Base-by-base conservation (phyloP, 2,888 invertebrate species). In the Pyrocoelia pectoralis region DNA sequence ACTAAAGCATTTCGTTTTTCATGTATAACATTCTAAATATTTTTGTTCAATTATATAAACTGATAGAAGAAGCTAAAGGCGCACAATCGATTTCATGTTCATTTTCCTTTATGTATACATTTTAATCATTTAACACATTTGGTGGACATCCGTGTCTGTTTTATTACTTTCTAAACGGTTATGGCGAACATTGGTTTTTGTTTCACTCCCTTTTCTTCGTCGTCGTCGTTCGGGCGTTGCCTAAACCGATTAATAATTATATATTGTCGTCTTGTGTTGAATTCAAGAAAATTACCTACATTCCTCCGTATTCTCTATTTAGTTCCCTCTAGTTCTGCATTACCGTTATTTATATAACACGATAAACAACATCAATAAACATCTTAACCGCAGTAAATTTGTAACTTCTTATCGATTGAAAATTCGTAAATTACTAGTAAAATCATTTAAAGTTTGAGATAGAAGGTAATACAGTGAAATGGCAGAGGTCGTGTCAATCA, bases 401-500 rank as follows among this genome's bases (percentile, higher is more conserved):
- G 6, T 24, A 5, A 6, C 24, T 3, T 24, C 24, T 24, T 33
- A 2, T 8, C 33, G n/a, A 10, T 33, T 33, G 2, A 6, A 33
- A 24, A 24, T 3, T 24, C 24, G 24, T 6, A 5, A 24, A 33
- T 33, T 33, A 33, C 2, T 43, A 43, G 12, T 43, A 15, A 2
- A 43, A 43, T 38, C 4, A 43, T n/a, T n/a, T 33, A 8, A 33
- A 33, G 3, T 33, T 33, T n/a, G n/a, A n/a, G n/a, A 6, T n/a
- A 33, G 33, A 33, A 33, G n/a, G 2, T n/a, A 33, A n/a, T 8
- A 4, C 17, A 24, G n/a, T 55, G 48, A 38, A 54, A 48, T 33
- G 50, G 55, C 61, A 61, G 50, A 56, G 61, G 59, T 62, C 58
- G 48, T 56, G 66, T 62, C 61, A 62, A 55, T 66, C 66, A 66